Conservation (phyloP, 2,888 invertebrate species). For the Pammene aurita region DNA sequence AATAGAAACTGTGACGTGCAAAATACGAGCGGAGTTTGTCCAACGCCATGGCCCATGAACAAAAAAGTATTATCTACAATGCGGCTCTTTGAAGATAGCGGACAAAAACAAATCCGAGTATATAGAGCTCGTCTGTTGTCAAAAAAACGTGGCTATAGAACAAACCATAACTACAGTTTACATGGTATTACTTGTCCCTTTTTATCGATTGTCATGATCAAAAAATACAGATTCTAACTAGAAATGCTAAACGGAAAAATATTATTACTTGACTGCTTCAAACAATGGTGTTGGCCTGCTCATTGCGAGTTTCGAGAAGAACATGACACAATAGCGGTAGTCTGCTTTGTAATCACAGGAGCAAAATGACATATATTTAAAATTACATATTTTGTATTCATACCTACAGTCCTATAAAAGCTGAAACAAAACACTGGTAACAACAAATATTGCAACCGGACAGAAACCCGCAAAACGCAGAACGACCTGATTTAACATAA, state of each 20-base stretch:
- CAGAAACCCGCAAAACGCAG: slow-evolving; percentile 13
- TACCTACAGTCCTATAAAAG: too few species aligned
- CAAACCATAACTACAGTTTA: slow-evolving; percentile 12
- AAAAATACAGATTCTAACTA: too few species aligned
- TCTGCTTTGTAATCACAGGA: too few species aligned
- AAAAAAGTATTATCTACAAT: slow-evolving; percentile 51
- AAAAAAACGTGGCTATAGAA: slow-evolving; percentile 38
- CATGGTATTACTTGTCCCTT: neutral
- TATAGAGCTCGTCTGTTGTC: slow-evolving; percentile 46
- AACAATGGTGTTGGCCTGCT: too few species aligned
- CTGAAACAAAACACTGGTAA: neutral
- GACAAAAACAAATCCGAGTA: slow-evolving; percentile 46
- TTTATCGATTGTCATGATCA: too few species aligned
- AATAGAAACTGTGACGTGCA: neutral
- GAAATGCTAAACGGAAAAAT: too few species aligned
- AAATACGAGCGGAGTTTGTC: slow-evolving; percentile 17
- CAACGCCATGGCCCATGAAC: slow-evolving; percentile 17
- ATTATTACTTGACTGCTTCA: too few species aligned
- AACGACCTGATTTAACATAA: slow-evolving; percentile 33
- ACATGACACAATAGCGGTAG: too few species aligned
- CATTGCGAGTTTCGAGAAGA: too few species aligned
- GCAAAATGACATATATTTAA: too few species aligned
- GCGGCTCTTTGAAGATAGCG: slow-evolving; percentile 52
- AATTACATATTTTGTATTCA: too few species aligned
- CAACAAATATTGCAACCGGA: slow-evolving; percentile 22